Base-by-base conservation (phyloP, 1,140 invertebrate genomes). In the Drosophila asahinai region DNA sequence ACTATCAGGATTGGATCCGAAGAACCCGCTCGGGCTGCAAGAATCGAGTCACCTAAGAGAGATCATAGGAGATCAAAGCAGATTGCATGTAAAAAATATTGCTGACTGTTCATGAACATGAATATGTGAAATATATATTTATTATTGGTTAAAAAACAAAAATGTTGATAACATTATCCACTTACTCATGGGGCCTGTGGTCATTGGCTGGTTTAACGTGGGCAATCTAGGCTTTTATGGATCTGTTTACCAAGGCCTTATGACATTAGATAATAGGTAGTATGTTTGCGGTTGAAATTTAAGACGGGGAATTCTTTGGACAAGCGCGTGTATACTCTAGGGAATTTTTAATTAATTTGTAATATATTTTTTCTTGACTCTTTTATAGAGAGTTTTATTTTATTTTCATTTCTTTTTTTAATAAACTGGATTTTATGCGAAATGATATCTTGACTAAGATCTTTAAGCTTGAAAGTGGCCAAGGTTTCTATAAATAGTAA, bases 1-100 rank as follows among this genome's bases (percentile, higher is more conserved):
- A 92, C 67, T 93, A 94, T 43, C 67, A 68, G 64, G 78, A 91
- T 38, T 91, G 86, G 86, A 91, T 91, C 36, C 73, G 86, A 0
- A 68, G 80, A 1, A 66, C 55, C 5, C 70, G 62, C 1, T 12
- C 66, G 2, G 70, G 55, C 3, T 89, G 84, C 71, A 79, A 73
- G 9, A 80, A 83, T 17, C 57, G 77, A 1, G 66, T 86, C 19
- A 81, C 61, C 17, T 84, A 33, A 43, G 3, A 12, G 6, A 33
- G n/a, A 25, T 43, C n/a, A 7, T 19, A 15, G 15, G 6, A 33
- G n/a, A 25, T 43, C n/a, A 5, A n/a, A 15, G 1, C 9, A 40
- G 15, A 17, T 25, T 1, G 4, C 5, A 11, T 27, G 12, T 51
- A 43, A 42, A 19, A 11, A 54, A 40, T 19, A 22, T 42, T 19